Percentiles rank a stretch among this genome's conserved stretches.
Conservation (phyloP, 2,797 vertebrate genomes). For the Gadopsis bispinosus region DNA sequence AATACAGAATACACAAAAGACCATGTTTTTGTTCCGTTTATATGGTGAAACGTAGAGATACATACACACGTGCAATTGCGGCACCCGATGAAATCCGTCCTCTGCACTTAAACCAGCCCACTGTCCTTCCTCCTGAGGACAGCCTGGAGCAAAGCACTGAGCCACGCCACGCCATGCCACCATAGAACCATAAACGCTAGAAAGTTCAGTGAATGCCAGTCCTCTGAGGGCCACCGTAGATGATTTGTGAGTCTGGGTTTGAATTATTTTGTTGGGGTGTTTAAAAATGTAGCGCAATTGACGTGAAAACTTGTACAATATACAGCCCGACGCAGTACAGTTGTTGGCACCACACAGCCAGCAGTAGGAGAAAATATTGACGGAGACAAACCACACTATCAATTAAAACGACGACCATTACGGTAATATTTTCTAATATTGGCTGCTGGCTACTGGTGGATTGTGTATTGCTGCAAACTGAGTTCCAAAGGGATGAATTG, state of each 20-base stretch:
- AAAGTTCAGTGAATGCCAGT: neutral
- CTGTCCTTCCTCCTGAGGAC: too few species aligned
- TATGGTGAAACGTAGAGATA: too few species aligned
- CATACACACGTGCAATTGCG: too few species aligned
- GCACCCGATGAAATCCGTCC: too few species aligned
- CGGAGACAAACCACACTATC: conserved; percentile 15
- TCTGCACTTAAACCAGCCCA: too few species aligned
- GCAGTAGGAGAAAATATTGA: conserved; percentile 24
- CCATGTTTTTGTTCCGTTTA: too few species aligned
- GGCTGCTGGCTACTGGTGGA: neutral
- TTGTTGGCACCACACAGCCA: conserved; percentile 9
- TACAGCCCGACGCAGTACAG: neutral
- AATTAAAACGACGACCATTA: conserved; percentile 26
- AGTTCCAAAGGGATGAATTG: neutral
- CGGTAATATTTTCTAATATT: conserved; percentile 3
- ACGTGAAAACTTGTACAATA: conserved; percentile 6
- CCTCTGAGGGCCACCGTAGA: neutral
- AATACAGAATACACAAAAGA: too few species aligned
- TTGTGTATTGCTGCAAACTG: neutral
- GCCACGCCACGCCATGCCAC: too few species aligned
- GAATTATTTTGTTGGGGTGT: neutral
- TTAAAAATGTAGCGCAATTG: neutral
- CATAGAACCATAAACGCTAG: neutral
- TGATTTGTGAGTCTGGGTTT: conserved; percentile 8
- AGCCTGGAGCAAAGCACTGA: too few species aligned